Percentiles rank a stretch among this genome's conserved stretches.
These are phyloP conservation scores for Rhea americana DNA, from an alignment of 2,113 vertebrate genomes.

Conservation along the genomic window DNA sequence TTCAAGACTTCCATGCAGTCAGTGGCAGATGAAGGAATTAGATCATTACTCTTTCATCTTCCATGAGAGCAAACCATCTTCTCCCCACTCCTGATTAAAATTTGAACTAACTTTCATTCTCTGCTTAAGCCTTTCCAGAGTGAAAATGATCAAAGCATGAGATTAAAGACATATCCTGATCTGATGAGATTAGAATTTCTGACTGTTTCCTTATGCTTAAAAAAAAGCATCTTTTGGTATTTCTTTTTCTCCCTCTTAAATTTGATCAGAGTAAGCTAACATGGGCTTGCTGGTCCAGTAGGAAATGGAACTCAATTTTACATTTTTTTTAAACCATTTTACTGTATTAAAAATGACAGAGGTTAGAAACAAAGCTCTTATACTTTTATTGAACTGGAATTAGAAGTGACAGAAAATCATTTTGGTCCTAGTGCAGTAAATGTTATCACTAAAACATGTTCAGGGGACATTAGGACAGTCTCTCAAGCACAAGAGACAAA, in stretches of 20 bases:
- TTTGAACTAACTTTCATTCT: conserved; percentile 47
- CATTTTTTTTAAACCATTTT: conserved; percentile 75
- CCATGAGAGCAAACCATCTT: background rate
- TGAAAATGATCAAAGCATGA: conserved; percentile 55
- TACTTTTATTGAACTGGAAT: conserved; percentile 77
- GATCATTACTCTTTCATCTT: background rate
- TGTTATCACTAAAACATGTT: conserved; percentile 77
- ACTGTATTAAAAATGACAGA: conserved; percentile 83
- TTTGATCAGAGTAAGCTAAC: conserved; percentile 73
- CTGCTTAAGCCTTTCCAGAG: conserved; percentile 55
- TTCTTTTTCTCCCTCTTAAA: conserved; percentile 41
- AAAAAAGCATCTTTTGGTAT: conserved; percentile 48
- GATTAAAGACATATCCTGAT: conserved; percentile 63
- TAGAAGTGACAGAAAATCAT: conserved; percentile 83
- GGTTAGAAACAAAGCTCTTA: conserved; percentile 80
- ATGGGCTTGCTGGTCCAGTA: conserved; percentile 68
- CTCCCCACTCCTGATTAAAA: background rate
- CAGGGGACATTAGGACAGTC: conserved; percentile 71
- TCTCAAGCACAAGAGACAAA: conserved; percentile 74
- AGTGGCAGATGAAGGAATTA: background rate
- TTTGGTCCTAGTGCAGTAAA: conserved; percentile 78
- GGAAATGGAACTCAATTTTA: conserved; percentile 79
- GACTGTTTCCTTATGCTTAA: conserved; percentile 23
- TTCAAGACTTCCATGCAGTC: background rate
- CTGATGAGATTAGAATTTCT: conserved; percentile 63